Percentiles rank a stretch among this genome's conserved stretches.
Evolutionary conservation across 2,113 vertebrate genomes (phyloP).

Genomic region (Setophaga petechia): DNA sequence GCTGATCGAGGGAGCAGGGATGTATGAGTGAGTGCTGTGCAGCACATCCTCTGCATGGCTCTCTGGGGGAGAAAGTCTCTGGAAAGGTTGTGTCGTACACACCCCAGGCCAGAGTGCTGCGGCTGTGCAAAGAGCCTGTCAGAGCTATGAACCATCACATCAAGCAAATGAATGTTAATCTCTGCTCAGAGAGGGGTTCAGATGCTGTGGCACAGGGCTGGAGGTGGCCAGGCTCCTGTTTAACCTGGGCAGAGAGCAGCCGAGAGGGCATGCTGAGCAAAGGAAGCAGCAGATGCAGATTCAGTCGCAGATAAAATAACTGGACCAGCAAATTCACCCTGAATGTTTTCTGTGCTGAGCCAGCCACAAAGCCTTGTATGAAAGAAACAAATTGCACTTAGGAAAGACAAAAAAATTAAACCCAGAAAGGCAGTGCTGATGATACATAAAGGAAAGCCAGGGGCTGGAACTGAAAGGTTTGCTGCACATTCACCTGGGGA

Average conservation of each 20-base stretch:
- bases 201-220: not conserved
- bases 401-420: not conserved
- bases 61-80: not conserved
- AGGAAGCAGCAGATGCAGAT: not conserved
- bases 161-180: not conserved
- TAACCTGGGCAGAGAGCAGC: not conserved
- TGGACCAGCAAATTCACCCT: not conserved
- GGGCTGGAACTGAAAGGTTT: not conserved
- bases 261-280: not conserved
- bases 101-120: not conserved
- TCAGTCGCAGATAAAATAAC: not conserved
- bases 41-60: not conserved
- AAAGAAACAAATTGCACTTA: not conserved
- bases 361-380: not conserved
- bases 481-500: accelerated
- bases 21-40: not conserved
- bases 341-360: not conserved
- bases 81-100: accelerated
- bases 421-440: not conserved
- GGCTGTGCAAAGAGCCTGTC: not conserved
- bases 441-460: not conserved
- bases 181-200: not conserved
- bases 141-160: not conserved
- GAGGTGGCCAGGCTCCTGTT: not conserved
- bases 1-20: not conserved